Evolutionary conservation across 64 coral and sea anemone genomes (phyloP).

Genomic region (Catalaphyllia jardinei): DNA sequence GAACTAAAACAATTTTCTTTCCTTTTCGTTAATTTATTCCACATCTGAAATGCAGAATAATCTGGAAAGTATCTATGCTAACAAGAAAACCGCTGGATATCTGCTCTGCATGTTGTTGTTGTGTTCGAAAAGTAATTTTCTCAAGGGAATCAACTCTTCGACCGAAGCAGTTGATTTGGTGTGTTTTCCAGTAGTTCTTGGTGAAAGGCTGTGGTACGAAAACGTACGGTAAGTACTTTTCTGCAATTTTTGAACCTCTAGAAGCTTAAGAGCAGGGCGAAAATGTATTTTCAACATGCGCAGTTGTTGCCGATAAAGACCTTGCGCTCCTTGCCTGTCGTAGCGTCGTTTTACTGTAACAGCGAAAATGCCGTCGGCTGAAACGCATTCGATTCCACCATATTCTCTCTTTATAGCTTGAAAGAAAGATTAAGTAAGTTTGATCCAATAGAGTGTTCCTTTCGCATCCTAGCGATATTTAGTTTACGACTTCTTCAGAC

Average conservation of each 20-base stretch:
- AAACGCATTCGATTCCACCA: too few species aligned
- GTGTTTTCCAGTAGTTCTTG: neutral
- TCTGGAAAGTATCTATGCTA: neutral
- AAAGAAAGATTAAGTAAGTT: neutral
- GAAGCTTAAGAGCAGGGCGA: neutral
- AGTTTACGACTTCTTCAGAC: too few species aligned
- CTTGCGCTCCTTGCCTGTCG: too few species aligned
- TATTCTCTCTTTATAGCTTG: too few species aligned
- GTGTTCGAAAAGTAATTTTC: neutral
- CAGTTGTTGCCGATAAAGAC: neutral
- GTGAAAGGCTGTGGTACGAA: neutral
- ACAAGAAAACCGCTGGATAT: neutral
- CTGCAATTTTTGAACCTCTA: neutral
- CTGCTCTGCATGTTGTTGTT: conserved; percentile 9
- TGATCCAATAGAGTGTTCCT: neutral
- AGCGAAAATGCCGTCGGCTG: too few species aligned
- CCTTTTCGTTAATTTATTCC: too few species aligned
- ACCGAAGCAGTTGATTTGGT: neutral
- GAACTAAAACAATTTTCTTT: too few species aligned
- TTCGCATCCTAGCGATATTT: too few species aligned
- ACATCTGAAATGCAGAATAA: neutral
- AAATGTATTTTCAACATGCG: neutral
- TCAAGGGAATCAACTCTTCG: neutral
- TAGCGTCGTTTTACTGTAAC: too few species aligned
- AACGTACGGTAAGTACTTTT: neutral